These are phyloP conservation scores for Heteronetta atricapilla DNA, from an alignment of 2,113 vertebrate species.

Conservation along the genomic window DNA sequence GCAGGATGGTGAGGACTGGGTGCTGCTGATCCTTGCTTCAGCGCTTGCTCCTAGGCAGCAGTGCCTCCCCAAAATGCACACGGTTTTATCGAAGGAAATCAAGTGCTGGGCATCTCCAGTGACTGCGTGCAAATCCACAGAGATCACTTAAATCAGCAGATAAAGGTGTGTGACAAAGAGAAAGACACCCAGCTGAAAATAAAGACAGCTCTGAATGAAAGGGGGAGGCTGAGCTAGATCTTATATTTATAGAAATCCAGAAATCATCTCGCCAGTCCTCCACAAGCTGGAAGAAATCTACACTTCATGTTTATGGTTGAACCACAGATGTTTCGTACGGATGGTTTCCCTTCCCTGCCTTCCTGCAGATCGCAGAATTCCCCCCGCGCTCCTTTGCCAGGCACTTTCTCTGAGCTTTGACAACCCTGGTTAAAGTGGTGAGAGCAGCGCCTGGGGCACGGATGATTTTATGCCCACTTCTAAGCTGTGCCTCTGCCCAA, in stretches of 20 bases:
- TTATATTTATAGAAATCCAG: background rate
- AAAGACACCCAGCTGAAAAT: background rate
- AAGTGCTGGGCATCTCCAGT: fast-evolving
- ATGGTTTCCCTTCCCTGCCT: background rate
- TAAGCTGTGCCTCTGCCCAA: background rate
- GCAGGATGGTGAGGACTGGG: background rate
- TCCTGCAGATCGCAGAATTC: background rate
- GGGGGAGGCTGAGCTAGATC: background rate
- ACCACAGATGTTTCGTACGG: background rate
- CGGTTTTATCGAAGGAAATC: fast-evolving
- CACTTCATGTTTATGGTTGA: background rate
- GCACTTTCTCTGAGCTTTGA: background rate
- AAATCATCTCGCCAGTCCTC: background rate
- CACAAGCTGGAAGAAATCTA: background rate
- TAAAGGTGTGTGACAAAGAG: background rate
- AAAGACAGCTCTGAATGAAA: background rate
- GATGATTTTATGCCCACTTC: background rate
- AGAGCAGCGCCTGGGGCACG: background rate
- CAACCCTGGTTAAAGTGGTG: background rate
- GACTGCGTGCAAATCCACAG: fast-evolving
- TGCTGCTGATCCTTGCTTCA: background rate
- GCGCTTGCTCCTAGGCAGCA: background rate
- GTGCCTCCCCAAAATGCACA: background rate
- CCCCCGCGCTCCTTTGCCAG: background rate
- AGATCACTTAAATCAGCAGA: background rate